A percentile compares a stretch with the other conserved stretches of the same genome.
Conservation (phyloP, 37 sponge, comb jelly and placozoan genomes). For the Hormiphora californensis region DNA sequence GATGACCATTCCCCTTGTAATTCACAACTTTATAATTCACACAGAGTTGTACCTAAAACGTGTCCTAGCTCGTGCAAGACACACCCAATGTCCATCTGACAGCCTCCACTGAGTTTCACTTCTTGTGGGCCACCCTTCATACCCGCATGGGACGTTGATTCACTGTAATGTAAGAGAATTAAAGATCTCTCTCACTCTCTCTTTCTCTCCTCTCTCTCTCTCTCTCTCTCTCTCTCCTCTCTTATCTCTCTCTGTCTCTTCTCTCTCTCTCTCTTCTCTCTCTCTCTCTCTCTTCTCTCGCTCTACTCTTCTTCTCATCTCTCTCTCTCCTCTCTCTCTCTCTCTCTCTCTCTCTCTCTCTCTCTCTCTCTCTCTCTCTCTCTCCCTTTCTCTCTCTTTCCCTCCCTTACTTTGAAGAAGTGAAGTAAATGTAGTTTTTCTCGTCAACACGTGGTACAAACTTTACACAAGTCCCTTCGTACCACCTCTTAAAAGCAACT, state of each 20-base stretch:
- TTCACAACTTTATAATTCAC: neutral
- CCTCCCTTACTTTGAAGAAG: neutral
- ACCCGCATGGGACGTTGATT: conserved; percentile 9
- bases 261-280: neutral
- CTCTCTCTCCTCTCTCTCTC: neutral
- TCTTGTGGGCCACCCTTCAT: conserved; percentile 17
- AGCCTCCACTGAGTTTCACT: neutral
- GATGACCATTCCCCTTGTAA: too few relatives aligned
- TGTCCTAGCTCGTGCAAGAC: conserved; percentile 49
- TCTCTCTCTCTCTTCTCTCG: neutral
- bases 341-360: neutral
- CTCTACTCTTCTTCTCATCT: neutral
- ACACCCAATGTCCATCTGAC: conserved; percentile 1
- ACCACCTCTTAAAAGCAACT: too few relatives aligned
- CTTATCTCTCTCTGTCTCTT: neutral
- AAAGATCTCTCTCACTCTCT: neutral
- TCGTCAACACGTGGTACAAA: too few relatives aligned
- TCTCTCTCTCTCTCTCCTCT: neutral
- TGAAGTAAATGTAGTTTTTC: too few relatives aligned
- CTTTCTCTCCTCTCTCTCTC: neutral
- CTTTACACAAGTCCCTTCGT: too few relatives aligned
- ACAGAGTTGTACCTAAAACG: neutral
- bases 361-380: neutral
- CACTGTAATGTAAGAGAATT: neutral
- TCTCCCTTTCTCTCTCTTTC: neutral